Evolutionary conservation across 2,113 vertebrate species (phyloP).

Genomic region (Rallus limicola): DNA sequence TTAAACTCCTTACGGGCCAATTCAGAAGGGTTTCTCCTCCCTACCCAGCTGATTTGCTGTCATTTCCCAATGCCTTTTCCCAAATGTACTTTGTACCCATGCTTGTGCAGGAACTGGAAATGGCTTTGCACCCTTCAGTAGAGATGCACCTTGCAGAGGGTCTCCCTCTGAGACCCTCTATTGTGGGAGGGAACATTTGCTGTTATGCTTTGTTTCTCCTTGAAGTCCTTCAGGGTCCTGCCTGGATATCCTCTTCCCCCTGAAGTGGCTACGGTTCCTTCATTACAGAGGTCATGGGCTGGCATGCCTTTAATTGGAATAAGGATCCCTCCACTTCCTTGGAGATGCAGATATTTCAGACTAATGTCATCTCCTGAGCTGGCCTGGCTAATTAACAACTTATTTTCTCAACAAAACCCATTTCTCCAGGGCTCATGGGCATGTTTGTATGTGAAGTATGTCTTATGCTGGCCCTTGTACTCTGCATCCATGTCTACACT

Average conservation of each 20-base stretch:
- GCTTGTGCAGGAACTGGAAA: neutral
- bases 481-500: neutral
- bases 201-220: neutral
- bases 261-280: neutral
- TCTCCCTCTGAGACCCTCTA: neutral
- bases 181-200: rapidly evolving
- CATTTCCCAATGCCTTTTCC: neutral
- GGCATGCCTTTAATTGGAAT: neutral
- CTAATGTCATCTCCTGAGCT: neutral
- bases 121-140: neutral
- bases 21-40: neutral
- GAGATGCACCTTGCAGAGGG: neutral
- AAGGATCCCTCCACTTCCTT: neutral
- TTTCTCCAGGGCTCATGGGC: neutral
- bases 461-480: neutral
- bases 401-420: neutral
- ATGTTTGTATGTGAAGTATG: neutral
- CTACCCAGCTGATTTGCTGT: neutral
- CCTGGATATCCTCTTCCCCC: neutral
- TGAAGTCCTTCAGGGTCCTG: neutral
- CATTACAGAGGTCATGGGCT: rapidly evolving
- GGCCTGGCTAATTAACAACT: neutral
- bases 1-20: neutral
- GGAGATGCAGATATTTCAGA: neutral
- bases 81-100: neutral